These are phyloP conservation scores for Drosophila fuyamai DNA, from an alignment of 1,140 invertebrate species.

Conservation along the genomic window DNA sequence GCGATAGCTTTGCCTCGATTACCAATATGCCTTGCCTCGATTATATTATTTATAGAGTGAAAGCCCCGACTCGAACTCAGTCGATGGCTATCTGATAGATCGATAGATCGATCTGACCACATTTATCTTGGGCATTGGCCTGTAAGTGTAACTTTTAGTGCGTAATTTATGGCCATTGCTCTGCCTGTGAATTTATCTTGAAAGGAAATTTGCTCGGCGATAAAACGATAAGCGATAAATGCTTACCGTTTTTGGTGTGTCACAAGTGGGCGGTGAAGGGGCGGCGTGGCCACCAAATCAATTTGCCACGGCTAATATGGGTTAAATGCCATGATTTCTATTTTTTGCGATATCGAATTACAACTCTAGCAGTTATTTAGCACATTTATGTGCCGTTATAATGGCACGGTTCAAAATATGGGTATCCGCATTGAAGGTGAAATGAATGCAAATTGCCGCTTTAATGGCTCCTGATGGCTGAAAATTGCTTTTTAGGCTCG, in stretches of 20 bases:
- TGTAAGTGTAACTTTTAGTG: slow-evolving; percentile 65
- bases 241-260: slow-evolving; percentile 38
- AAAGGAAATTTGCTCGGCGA: slow-evolving; percentile 75
- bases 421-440: slow-evolving; percentile 16
- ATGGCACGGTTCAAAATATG: slow-evolving; percentile 26
- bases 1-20: slow-evolving; percentile 68
- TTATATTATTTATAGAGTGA: slow-evolving; percentile 68
- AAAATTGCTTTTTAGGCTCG: slow-evolving; percentile 26
- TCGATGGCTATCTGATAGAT: slow-evolving; percentile 58
- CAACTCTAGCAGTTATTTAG: slow-evolving; percentile 46
- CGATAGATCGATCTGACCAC: slow-evolving; percentile 39
- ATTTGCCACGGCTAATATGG: slow-evolving; percentile 73
- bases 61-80: slow-evolving; percentile 42
- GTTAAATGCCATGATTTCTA: slow-evolving; percentile 59
- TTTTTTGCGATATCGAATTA: slow-evolving; percentile 47
- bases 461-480: slow-evolving; percentile 23
- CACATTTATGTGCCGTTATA: slow-evolving; percentile 48
- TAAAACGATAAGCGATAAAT: slow-evolving; percentile 62
- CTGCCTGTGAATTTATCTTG: slow-evolving; percentile 71
- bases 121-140: slow-evolving; percentile 65
- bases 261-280: slow-evolving; percentile 46
- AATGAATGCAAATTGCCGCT: slow-evolving; percentile 47
- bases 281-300: slow-evolving; percentile 51
- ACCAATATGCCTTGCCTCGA: slow-evolving; percentile 62
- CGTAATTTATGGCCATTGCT: slow-evolving; percentile 77